Evolutionary conservation across 2,113 vertebrate species (phyloP).

Genomic region (Albula glossodonta): DNA sequence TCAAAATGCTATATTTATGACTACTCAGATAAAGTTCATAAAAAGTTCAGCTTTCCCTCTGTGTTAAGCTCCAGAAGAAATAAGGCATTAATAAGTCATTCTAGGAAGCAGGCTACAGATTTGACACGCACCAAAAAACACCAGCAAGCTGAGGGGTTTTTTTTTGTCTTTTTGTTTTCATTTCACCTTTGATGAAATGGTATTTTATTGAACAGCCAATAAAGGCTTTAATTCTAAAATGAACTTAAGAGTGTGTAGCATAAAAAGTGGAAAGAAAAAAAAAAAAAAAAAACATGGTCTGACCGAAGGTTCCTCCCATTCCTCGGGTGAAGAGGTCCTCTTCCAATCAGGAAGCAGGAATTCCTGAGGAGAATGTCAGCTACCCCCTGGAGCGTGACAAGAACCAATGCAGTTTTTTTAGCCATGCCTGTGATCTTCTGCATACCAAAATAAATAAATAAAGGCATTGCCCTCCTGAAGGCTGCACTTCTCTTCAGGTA

Average conservation of each 20-base stretch:
- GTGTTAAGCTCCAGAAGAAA: not conserved
- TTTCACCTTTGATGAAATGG: not conserved
- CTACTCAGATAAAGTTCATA: not conserved
- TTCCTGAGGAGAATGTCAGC: too few species aligned
- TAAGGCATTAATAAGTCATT: not conserved
- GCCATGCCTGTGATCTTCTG: too few species aligned
- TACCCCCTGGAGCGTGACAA: not conserved
- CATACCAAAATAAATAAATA: slow-evolving; percentile 30
- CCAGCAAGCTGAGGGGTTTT: not conserved
- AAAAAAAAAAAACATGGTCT: too few species aligned
- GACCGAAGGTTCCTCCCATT: not conserved
- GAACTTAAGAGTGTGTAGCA: too few species aligned
- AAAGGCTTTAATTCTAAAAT: too few species aligned
- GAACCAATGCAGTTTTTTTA: not conserved
- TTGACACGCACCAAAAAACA: not conserved
- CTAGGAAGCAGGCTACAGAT: not conserved
- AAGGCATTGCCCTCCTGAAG: not conserved
- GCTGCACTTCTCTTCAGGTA: slow-evolving; percentile 45
- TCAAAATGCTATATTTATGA: not conserved
- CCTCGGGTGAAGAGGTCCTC: not conserved
- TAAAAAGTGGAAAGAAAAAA: too few species aligned
- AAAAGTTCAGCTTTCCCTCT: not conserved
- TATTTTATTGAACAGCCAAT: too few species aligned
- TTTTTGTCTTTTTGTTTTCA: not conserved
- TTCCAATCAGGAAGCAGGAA: not conserved